phyloP scores from a whole-genome alignment of 2,888 invertebrate species.

The Aelia acuminata region DNA sequence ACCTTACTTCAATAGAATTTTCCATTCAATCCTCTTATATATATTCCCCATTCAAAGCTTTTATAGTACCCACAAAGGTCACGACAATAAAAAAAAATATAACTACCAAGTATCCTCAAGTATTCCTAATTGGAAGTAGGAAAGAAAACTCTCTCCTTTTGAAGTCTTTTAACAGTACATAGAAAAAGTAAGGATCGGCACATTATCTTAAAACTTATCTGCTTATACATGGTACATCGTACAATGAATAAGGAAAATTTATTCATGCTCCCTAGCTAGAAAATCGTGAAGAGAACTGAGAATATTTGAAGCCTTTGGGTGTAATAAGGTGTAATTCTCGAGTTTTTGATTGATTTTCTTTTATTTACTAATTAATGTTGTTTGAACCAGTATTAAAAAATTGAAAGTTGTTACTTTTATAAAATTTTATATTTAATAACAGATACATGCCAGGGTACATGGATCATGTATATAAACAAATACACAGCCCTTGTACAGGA shows the following conservation, averaged over 20 bases:
- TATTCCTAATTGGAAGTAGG: neutral
- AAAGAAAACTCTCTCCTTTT: neutral
- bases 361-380: too few species aligned
- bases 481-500: too few species aligned
- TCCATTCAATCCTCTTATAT: constrained; percentile 15
- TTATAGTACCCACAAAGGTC: neutral
- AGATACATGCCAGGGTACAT: too few species aligned
- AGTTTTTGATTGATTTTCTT: too few species aligned
- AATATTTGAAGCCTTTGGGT: too few species aligned
- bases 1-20: neutral
- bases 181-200: neutral
- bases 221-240: neutral
- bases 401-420: too few species aligned
- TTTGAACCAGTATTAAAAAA: too few species aligned
- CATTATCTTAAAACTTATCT: neutral
- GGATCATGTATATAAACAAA: too few species aligned
- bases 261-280: neutral
- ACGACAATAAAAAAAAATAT: neutral
- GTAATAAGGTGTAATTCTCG: too few species aligned
- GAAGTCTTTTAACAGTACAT: neutral
- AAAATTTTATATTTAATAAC: too few species aligned
- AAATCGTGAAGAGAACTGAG: too few species aligned
- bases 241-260: neutral
- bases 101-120: neutral
- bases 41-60: neutral